These are phyloP conservation scores for Mobula birostris DNA, from an alignment of 2,113 vertebrate genomes.

Conservation along the genomic window DNA sequence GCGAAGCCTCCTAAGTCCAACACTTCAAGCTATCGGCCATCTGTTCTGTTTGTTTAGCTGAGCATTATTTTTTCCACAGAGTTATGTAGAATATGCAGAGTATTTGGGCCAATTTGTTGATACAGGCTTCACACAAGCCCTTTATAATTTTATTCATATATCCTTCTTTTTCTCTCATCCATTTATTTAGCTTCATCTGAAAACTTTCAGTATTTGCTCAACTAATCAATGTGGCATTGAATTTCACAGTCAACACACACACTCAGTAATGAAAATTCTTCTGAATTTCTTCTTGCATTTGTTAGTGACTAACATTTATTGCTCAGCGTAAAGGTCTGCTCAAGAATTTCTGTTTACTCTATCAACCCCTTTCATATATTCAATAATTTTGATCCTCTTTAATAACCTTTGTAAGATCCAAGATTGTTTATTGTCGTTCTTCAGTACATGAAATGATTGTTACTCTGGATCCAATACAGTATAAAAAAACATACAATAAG, in stretches of 20 bases:
- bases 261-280: background rate
- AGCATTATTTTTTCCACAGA: background rate
- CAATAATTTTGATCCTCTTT: background rate
- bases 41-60: background rate
- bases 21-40: background rate
- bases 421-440: too few relatives aligned
- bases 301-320: too few relatives aligned
- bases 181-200: too few relatives aligned
- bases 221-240: background rate
- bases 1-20: background rate
- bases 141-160: background rate
- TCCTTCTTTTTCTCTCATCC: too few relatives aligned
- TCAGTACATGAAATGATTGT: too few relatives aligned
- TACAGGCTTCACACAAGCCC: too few relatives aligned
- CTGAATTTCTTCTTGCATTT: too few relatives aligned
- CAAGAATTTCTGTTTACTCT: background rate
- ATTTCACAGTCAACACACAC: background rate
- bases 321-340: background rate
- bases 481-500: too few relatives aligned
- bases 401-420: background rate
- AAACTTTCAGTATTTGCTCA: background rate
- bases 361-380: background rate
- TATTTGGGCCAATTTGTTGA: too few relatives aligned
- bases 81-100: too few relatives aligned
- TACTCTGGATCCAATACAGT: too few relatives aligned